These are phyloP conservation scores for Menura novaehollandiae DNA, from an alignment of 2,113 vertebrate genomes.

Conservation along the genomic window DNA sequence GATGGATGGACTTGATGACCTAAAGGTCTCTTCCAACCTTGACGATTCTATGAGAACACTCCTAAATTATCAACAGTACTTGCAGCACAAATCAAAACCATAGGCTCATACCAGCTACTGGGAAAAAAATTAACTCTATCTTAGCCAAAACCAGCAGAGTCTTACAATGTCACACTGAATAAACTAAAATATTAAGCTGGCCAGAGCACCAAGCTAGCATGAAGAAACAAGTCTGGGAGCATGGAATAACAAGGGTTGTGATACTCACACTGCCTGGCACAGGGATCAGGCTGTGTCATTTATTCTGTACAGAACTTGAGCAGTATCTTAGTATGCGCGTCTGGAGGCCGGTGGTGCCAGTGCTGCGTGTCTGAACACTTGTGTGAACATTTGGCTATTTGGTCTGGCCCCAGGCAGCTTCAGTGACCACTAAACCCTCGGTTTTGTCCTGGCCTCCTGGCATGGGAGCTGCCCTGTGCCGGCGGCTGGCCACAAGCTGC, in stretches of 20 bases:
- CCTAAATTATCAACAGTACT: neutral
- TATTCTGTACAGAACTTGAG: neutral
- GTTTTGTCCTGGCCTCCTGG: rapidly evolving
- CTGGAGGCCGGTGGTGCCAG: neutral
- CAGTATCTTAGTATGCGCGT: rapidly evolving
- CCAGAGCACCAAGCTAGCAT: neutral
- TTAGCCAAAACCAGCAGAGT: neutral
- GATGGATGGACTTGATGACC: rapidly evolving
- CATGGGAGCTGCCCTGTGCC: neutral
- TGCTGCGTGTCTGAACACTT: rapidly evolving
- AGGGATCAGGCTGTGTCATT: neutral
- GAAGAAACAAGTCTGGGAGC: neutral
- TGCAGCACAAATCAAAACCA: neutral
- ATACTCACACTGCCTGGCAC: too few relatives aligned
- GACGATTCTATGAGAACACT: neutral
- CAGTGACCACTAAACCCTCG: neutral
- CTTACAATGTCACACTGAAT: neutral
- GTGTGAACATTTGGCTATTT: neutral
- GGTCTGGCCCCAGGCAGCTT: neutral
- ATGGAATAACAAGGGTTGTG: neutral
- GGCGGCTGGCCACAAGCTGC: neutral
- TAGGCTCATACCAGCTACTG: neutral
- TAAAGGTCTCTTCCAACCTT: neutral
- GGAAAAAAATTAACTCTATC: neutral
- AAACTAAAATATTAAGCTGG: neutral